phyloP scores from a whole-genome alignment of 2,888 invertebrate genomes.

The Rhamnusium bicolor region DNA sequence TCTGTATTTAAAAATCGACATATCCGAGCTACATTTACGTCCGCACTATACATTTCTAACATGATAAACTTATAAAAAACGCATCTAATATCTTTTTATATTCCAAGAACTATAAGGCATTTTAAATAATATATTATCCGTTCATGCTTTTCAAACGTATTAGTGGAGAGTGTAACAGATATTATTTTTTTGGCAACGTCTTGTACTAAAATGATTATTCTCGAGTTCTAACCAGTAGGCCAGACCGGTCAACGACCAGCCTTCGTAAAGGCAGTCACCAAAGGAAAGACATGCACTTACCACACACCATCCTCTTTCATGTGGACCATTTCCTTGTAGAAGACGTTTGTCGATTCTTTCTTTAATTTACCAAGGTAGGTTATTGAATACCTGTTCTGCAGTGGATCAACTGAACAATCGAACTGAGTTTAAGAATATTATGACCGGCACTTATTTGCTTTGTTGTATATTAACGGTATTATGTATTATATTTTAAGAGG shows the following conservation, averaged over 20 bases:
- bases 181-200: not conserved
- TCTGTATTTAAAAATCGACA: too few species aligned
- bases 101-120: not conserved
- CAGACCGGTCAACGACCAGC: slow-evolving; percentile 66
- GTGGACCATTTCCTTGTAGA: slow-evolving; percentile 11
- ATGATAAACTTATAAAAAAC: too few species aligned
- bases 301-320: slow-evolving; percentile 18
- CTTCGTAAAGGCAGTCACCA: slow-evolving; percentile 55
- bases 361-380: slow-evolving; percentile 55
- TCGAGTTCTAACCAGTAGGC: slow-evolving; percentile 57
- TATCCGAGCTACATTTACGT: too few species aligned
- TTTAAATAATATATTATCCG: too few species aligned
- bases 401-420: slow-evolving; percentile 36
- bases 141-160: too few species aligned
- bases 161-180: too few species aligned
- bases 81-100: not conserved
- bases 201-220: not conserved
- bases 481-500: slow-evolving; percentile 56
- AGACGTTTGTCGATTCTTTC: slow-evolving; percentile 44
- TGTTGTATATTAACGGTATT: slow-evolving; percentile 55
- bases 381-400: slow-evolving; percentile 55
- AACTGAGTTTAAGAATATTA: not conserved
- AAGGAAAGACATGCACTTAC: slow-evolving; percentile 13
- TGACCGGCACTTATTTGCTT: slow-evolving; percentile 28
- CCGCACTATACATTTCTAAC: too few species aligned